A percentile compares a stretch with the other conserved stretches of the same genome.
Evolutionary conservation across 2,888 invertebrate species (phyloP).

Genomic region (Troilus luridus): DNA sequence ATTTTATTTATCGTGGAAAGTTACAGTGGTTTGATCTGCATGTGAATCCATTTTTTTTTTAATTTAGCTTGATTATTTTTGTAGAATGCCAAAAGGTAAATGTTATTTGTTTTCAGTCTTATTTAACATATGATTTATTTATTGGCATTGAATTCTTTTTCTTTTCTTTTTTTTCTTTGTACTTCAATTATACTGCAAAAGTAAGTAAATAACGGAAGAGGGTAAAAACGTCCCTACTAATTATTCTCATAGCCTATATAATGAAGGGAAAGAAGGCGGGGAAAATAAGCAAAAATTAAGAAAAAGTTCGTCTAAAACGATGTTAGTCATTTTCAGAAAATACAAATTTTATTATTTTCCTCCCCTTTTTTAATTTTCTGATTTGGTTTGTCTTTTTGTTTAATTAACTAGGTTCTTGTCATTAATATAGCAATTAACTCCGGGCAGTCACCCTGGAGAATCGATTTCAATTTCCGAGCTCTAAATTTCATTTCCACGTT

Average conservation of each 20-base stretch:
- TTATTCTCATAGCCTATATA: neutral
- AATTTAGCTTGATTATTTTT: no score
- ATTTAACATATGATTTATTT: no score
- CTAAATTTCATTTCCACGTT: neutral
- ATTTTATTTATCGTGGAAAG: no score
- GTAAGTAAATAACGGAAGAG: neutral
- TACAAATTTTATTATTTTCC: constrained; percentile 24
- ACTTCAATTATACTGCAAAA: neutral
- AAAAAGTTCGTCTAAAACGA: neutral
- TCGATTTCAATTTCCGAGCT: neutral
- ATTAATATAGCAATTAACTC: constrained; percentile 13
- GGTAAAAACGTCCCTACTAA: neutral
- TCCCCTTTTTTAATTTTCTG: neutral
- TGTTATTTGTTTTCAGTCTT: no score
- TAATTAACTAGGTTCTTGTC: neutral
- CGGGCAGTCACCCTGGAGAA: neutral
- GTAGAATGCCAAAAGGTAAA: no score
- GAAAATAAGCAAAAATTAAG: neutral
- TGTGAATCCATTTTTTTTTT: no score
- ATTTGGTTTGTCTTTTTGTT: constrained; percentile 2
- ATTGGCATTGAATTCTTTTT: neutral
- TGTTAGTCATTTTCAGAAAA: constrained; percentile 12
- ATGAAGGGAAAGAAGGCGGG: neutral
- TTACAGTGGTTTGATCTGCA: no score
- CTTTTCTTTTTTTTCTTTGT: neutral